Conservation (phyloP, 2,888 invertebrate species). For the Apotomis betuletana region DNA sequence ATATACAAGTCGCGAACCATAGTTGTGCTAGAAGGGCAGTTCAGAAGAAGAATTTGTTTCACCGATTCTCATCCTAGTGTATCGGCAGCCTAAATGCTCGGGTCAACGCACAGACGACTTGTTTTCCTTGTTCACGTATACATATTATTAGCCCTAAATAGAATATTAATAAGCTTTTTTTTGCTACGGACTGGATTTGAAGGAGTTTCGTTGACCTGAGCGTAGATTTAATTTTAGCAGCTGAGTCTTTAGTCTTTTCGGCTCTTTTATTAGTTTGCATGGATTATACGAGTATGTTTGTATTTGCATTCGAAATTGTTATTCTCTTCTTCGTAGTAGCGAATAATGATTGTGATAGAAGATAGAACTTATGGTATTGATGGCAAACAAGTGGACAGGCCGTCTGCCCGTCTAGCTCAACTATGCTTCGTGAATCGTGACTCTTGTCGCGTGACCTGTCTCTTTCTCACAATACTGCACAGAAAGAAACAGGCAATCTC, state of each 20-base stretch:
- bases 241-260: not conserved
- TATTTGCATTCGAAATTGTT: not conserved
- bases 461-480: too few relatives aligned
- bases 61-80: not conserved
- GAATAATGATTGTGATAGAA: too few relatives aligned
- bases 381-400: too few relatives aligned
- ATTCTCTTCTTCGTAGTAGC: too few relatives aligned
- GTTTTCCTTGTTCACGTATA: constrained; percentile 24
- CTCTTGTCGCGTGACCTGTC: too few relatives aligned
- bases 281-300: not conserved
- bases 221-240: constrained; percentile 4
- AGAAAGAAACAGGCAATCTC: too few relatives aligned
- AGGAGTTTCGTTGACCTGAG: constrained; percentile 24
- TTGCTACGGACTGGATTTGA: constrained; percentile 10
- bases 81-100: not conserved
- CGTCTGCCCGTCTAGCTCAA: too few relatives aligned
- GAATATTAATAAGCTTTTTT: constrained; percentile 31
- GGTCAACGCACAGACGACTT: constrained; percentile 28
- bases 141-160: constrained; percentile 24
- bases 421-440: too few relatives aligned
- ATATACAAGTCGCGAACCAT: too few relatives aligned
- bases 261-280: not conserved
- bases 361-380: too few relatives aligned
- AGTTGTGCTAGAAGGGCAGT: too few relatives aligned
- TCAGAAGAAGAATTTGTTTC: too few relatives aligned